Evolutionary conservation across 2,797 vertebrate genomes (phyloP).

Genomic region (Silurus aristotelis): DNA sequence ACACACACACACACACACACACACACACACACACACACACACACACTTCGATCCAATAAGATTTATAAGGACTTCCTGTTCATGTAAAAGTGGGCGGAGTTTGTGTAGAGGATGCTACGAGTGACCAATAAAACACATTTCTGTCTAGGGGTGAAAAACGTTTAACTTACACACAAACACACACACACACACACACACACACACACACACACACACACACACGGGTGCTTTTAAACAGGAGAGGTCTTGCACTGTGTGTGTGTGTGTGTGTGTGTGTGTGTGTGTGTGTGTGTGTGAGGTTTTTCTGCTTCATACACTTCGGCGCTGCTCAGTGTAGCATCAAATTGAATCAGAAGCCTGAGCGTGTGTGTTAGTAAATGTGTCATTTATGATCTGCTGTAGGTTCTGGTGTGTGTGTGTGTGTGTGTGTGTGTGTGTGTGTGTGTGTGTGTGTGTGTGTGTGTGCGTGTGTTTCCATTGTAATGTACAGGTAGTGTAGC

Average conservation of each 20-base stretch:
- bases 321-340: slow-evolving; percentile 26
- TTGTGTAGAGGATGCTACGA: background rate
- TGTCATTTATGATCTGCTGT: slow-evolving; percentile 24
- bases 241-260: background rate
- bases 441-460: slow-evolving; percentile 1
- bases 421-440: background rate
- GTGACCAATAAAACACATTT: background rate
- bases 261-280: slow-evolving; percentile 10
- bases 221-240: background rate
- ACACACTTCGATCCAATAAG: no score
- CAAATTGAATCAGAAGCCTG: slow-evolving; percentile 24
- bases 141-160: background rate
- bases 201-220: no score
- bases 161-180: background rate
- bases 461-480: background rate
- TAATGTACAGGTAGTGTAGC: no score
- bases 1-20: background rate
- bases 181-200: no score
- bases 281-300: background rate
- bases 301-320: slow-evolving; percentile 28
- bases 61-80: background rate
- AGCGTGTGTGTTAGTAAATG: slow-evolving; percentile 20
- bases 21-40: background rate
- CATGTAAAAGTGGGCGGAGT: background rate
- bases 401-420: slow-evolving; percentile 4